Evolutionary conservation across 2,888 invertebrate species (phyloP), one percentile per base, ranked within the genome.

Genomic region (Lissonota sp.): DNA sequence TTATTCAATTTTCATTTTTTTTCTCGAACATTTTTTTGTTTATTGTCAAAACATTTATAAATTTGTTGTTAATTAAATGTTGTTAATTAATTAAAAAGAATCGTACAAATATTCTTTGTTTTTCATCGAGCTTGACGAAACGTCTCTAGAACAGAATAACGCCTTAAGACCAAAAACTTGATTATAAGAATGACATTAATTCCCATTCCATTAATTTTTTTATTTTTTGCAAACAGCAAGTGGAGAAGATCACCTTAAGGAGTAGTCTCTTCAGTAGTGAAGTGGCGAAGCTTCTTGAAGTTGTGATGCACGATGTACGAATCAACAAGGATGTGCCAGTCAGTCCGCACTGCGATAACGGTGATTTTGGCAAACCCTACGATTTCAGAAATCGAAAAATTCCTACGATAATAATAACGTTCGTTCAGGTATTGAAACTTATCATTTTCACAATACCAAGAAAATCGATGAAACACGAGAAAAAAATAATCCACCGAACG

Each of bases 231-330:
- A 26, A 93, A 39, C 91, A 98, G 97, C 96, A 97, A 92, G 96
- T 98, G 79, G 96, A 97, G 88, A 97, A 97, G 92, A 95, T 98
- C 86, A 96, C 97, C 83, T 94, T 98, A 84, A 95, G 96, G 72
- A 98, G 97, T 91, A 98, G 97, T 93, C 96, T 97, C 90, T 95
- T 98, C 86, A 98, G 97, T 91, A 97, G 97, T 1, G 97, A 97
- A 86, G 96, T 97, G 70, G 97, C 97, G 26, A 98, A 98, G 91
- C 92, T 97, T 10, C 93, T 98, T 4, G 97, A 97, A 3, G 95
- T 98, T 16, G 95, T 97, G n/a, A 95, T 97, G 84, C 95, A 95
- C 82, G 97, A 97, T 90, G 95, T 97, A 3, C 94, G 97, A 83
- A 94, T 98, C 74, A 97, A 97, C 87, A 97, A 97, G 91, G 96